These are phyloP conservation scores for Ectemnius continuus DNA, from an alignment of 2,888 invertebrate species.

Conservation along the genomic window DNA sequence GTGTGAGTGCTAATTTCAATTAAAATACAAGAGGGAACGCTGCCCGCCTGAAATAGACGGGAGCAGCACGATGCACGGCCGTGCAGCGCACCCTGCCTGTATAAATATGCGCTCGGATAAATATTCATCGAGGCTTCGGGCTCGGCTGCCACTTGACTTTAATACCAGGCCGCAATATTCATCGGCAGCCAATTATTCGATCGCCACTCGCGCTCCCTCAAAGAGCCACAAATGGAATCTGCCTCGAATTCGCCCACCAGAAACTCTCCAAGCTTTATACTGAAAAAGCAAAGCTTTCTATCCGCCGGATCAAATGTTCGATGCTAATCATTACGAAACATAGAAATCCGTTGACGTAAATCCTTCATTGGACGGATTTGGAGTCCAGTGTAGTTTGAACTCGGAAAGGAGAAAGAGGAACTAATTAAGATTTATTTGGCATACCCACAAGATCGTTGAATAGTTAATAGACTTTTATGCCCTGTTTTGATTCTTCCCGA, in stretches of 20 bases:
- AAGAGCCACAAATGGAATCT: background rate
- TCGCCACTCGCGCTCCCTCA: background rate
- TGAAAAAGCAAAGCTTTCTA: too few relatives aligned
- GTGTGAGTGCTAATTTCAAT: constrained; percentile 42
- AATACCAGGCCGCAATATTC: background rate
- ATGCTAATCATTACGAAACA: too few relatives aligned
- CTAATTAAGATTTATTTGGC: too few relatives aligned
- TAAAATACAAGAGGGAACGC: constrained; percentile 14
- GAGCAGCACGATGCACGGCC: background rate
- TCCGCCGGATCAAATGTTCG: too few relatives aligned
- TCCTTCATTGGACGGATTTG: too few relatives aligned
- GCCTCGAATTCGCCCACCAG: background rate
- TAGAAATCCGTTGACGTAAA: too few relatives aligned
- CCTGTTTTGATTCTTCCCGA: background rate
- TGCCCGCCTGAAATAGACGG: constrained; percentile 14
- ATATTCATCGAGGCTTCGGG: background rate
- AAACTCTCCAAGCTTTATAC: too few relatives aligned
- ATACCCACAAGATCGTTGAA: too few relatives aligned
- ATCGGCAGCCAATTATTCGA: background rate
- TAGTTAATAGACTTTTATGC: too few relatives aligned
- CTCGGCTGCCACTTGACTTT: too few relatives aligned
- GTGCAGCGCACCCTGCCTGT: constrained; percentile 3
- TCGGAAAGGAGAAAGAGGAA: too few relatives aligned
- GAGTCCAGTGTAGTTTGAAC: too few relatives aligned
- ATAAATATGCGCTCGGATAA: background rate